Evolutionary conservation across 2,797 vertebrate genomes (phyloP), one percentile per base, ranked within the genome.

Genomic region (Pipistrellus pygmaeus): DNA sequence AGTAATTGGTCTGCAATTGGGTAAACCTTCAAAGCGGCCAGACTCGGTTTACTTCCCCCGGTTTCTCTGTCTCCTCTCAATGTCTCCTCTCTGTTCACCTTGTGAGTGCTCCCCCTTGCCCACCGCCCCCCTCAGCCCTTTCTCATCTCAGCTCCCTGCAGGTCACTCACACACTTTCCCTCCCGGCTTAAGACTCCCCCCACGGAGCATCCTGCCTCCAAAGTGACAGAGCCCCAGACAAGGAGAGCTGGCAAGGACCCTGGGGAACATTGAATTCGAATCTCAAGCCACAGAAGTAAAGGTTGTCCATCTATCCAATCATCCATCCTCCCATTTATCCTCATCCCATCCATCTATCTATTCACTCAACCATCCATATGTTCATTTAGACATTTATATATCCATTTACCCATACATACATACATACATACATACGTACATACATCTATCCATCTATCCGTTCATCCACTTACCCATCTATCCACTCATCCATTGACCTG

Each of bases 11-110:
- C 32, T n/a, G 32, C 62, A 41, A 9, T 14, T 32, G 38, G 32
- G 66, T 13, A 51, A 55, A 32, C 8, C 83, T 86, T 96, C 95
- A 91, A 94, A 97, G 96, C 57, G 1, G 20, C 27, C 41, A 5
- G 93, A 41, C 85, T 71, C 88, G 18, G 69, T 60, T 64, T 51
- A 32, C 91, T 62, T 60, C 41, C 8, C 51, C 66, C 35, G 12
- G 48, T 44, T 46, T 30, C 82, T 78, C 82, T 41, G 32, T 20
- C 60, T 27, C 62, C 38, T 77, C n/a, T 8, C 66, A 15, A 0
- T 17, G 18, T 71, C 66, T 44, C 14, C 32, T 44, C 41, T 25
- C 10, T 12, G 4, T 20, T 13, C 27, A 21, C 46, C 69, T 62
- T 2, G 1, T 18, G 10, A 30, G 1, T 21, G 17, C 15, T 32